phyloP scores from a whole-genome alignment of 2,888 invertebrate genomes.

The Hirtodrosophila trivittata region DNA sequence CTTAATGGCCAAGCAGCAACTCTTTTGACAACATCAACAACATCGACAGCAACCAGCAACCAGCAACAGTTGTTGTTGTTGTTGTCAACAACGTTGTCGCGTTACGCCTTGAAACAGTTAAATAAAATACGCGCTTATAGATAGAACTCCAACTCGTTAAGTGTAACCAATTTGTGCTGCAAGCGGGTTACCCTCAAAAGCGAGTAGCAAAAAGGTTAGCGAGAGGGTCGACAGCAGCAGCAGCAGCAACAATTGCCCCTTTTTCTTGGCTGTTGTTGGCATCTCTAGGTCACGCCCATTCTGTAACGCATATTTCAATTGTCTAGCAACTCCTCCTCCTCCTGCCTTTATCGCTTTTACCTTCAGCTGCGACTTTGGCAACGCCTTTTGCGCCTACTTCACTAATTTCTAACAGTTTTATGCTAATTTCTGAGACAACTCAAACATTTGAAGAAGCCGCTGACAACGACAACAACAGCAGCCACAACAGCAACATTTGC shows the following conservation, averaged over 20 bases:
- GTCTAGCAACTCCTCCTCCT: slow-evolving; percentile 17
- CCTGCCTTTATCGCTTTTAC: background rate
- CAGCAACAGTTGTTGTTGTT: slow-evolving; percentile 10
- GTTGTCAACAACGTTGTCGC: slow-evolving; percentile 38
- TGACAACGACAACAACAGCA: slow-evolving; percentile 1
- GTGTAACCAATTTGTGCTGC: background rate
- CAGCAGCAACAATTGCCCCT: background rate
- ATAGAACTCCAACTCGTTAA: background rate
- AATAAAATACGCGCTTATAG: slow-evolving; percentile 31
- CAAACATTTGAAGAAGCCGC: slow-evolving; percentile 61
- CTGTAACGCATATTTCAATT: slow-evolving; percentile 51
- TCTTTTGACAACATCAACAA: slow-evolving; percentile 39
- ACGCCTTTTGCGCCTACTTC: slow-evolving; percentile 24
- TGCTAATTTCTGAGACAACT: slow-evolving; percentile 60
- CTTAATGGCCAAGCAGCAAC: slow-evolving; percentile 58
- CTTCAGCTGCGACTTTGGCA: background rate
- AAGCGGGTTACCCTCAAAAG: too few relatives aligned
- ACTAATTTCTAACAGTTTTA: slow-evolving; percentile 72
- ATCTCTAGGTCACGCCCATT: slow-evolving; percentile 27
- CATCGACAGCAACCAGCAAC: slow-evolving; percentile 10
- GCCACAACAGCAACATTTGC: slow-evolving; percentile 26
- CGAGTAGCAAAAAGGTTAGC: background rate
- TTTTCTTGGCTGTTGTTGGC: slow-evolving; percentile 12
- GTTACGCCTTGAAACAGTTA: slow-evolving; percentile 49
- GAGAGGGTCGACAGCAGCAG: background rate